A percentile compares a stretch with the other conserved stretches of the same genome.
Evolutionary conservation across 2,113 vertebrate species (phyloP).

Genomic region (Riparia riparia): DNA sequence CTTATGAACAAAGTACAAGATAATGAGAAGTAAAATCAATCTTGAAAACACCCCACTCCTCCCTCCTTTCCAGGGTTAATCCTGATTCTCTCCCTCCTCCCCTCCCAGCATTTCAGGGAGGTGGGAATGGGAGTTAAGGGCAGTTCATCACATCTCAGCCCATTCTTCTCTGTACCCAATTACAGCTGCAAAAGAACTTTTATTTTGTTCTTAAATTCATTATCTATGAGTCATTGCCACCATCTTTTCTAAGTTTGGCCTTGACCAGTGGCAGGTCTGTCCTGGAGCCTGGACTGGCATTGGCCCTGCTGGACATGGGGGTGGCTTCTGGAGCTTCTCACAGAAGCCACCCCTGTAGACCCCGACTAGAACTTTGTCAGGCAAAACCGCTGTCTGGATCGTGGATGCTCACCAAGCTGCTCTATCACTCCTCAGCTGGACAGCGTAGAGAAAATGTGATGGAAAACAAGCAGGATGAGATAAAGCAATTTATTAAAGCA

Average conservation of each 20-base stretch:
- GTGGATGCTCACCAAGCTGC: background rate
- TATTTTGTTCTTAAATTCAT: background rate
- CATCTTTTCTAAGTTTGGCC: background rate
- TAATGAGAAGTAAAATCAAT: background rate
- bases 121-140: background rate
- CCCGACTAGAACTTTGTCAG: background rate
- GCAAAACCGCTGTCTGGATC: background rate
- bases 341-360: background rate
- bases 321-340: background rate
- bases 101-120: background rate
- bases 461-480: background rate
- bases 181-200: background rate
- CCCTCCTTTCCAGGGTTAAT: background rate
- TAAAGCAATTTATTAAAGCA: background rate
- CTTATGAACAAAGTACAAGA: background rate
- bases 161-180: background rate
- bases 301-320: background rate
- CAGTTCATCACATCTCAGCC: background rate
- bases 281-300: background rate
- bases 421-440: background rate
- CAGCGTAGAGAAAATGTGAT: background rate
- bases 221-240: rapidly evolving
- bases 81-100: rapidly evolving
- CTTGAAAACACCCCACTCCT: rapidly evolving
- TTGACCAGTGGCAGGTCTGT: background rate